phyloP scores from a whole-genome alignment of 2,888 invertebrate genomes.

The Camponotus fellah region DNA sequence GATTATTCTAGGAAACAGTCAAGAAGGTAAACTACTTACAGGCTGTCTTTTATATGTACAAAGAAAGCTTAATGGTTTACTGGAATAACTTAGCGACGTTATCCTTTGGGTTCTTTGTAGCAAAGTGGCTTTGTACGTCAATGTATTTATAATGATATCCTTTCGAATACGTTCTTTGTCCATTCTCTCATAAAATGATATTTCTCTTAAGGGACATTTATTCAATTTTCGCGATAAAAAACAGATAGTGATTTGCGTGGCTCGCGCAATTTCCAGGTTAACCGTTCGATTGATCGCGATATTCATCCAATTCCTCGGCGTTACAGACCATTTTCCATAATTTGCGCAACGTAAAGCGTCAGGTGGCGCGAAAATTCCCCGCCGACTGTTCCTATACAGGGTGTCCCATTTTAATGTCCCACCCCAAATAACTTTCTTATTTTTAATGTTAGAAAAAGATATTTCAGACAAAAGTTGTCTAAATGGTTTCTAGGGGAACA shows the following conservation, averaged over 20 bases:
- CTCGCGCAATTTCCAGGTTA: not conserved
- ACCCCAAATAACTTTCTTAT: no score
- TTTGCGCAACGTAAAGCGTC: slow-evolving; percentile 30
- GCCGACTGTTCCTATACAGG: not conserved
- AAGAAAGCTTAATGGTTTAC: not conserved
- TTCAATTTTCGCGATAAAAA: not conserved
- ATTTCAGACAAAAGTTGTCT: no score
- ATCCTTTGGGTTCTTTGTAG: not conserved
- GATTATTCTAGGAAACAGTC: slow-evolving; percentile 86
- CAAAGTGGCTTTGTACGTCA: not conserved
- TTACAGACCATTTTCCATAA: slow-evolving; percentile 44
- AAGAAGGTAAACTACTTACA: slow-evolving; percentile 80
- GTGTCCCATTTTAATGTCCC: no score
- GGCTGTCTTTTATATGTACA: not conserved
- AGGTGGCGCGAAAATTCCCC: slow-evolving; percentile 27
- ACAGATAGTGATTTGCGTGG: not conserved
- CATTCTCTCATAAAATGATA: not conserved
- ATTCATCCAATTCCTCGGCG: slow-evolving; percentile 7
- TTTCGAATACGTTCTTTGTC: not conserved
- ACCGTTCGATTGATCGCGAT: slow-evolving; percentile 10
- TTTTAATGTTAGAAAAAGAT: no score
- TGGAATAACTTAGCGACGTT: slow-evolving; percentile 2
- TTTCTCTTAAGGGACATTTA: not conserved
- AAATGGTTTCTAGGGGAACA: no score
- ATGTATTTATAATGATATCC: not conserved